phyloP scores from a whole-genome alignment of 2,888 invertebrate genomes.

The Diploptera punctata region DNA sequence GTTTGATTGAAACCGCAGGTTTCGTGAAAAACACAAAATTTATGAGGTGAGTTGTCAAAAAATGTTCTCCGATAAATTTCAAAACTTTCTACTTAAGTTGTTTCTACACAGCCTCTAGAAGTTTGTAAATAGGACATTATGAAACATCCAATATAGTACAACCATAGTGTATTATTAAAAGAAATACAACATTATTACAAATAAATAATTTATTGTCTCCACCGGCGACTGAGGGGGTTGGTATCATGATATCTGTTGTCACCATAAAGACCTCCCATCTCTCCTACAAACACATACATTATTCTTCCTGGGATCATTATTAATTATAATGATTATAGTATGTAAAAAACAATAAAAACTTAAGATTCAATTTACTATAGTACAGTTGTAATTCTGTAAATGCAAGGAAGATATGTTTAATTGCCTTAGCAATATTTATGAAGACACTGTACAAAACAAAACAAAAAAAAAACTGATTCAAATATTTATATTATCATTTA shows the following conservation, averaged over 20 bases:
- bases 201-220: constrained; percentile 42
- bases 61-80: too few species aligned
- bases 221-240: constrained; percentile 27
- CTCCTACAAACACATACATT: constrained; percentile 15
- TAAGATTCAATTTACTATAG: constrained; percentile 10
- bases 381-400: constrained; percentile 5
- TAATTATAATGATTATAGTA: constrained; percentile 23
- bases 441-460: constrained; percentile 24
- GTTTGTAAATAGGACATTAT: too few species aligned
- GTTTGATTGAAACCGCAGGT: too few species aligned
- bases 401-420: constrained; percentile 13
- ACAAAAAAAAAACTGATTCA: constrained; percentile 31
- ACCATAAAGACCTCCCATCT: constrained; percentile 10
- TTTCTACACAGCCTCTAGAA: too few species aligned
- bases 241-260: constrained; percentile 19
- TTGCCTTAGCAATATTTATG: constrained; percentile 13
- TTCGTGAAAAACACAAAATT: too few species aligned
- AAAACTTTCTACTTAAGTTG: too few species aligned
- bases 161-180: too few species aligned
- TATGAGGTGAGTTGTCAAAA: too few species aligned
- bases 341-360: constrained; percentile 17
- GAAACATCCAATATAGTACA: too few species aligned
- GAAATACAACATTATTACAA: constrained; percentile 21
- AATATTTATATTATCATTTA: constrained; percentile 25
- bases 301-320: constrained; percentile 5